Evolutionary conservation across 1,140 invertebrate genomes (phyloP), one percentile per base, ranked within the genome.

Genomic region (Melipona quadrifasciata): DNA sequence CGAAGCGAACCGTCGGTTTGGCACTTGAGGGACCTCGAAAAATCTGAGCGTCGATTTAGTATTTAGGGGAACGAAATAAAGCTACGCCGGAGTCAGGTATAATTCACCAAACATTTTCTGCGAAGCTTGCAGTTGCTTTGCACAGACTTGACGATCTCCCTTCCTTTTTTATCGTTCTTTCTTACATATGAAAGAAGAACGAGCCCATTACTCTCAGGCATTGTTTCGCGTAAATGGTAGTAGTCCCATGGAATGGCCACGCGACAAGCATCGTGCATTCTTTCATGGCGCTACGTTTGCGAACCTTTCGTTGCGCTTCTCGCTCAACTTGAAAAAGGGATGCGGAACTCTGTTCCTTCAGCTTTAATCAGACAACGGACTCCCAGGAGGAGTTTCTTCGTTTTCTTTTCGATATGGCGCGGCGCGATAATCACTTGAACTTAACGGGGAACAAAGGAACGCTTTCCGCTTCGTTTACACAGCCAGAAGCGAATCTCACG

Each of bases 171-270:
- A 3, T 19, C 31, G 1, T 34, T 21, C 10, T 31, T 67, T 71
- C 21, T 78, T 68, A 11, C 34, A 31, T 0, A 19, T 16, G 51
- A 31, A 24, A 75, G 31, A 39, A 65, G n/a, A 21, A 16, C 55
- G 70, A 74, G 55, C 75, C 74, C 61, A 81, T 85, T 87, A 71
- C 68, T 85, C 73, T 27, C n/a, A 47, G n/a, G 61, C 76, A 71
- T 79, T 87, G 86, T 75, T 24, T 64, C 64, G 34, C 17, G 47
- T 58, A 86, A 87, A 75, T 65, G 34, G 55, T 31, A n/a, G 67
- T 47, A 34, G 16, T 1, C 2, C 14, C 53, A 47, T 31, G 55
- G 31, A 72, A 58, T n/a, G 53, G 39, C 34, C 61, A 70, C 11
- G 31, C 67, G 31, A 86, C 79, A 31, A 21, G 80, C 31, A 67